Base-by-base conservation (phyloP, 2,888 invertebrate genomes). In the Aphidius colemani region DNA sequence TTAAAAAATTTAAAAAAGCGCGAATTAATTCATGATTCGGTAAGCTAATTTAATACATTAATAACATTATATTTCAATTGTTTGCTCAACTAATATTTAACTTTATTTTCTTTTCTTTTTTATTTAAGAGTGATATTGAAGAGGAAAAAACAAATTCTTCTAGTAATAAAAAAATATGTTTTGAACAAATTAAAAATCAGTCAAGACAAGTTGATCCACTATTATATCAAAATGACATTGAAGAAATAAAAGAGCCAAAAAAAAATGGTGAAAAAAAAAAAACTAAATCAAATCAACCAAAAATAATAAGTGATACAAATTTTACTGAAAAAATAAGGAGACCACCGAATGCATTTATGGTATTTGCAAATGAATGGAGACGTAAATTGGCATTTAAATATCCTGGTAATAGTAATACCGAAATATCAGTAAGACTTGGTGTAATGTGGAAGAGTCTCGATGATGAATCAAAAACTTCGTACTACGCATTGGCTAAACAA, bases 321-420 rank as follows among this genome's bases (percentile, higher is more conserved):
- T 13, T 53, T 10, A 61, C 63, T 49, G 72, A 69, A 55, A 82
- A 81, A 72, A 81, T 83, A 61, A 81, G 81, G 8, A 77, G 84
- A 59, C 85, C 85, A 7, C 83, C 83, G 1, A 85, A 84, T 74
- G 85, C 85, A 5, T 86, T 85, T 72, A 85, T 85, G 85, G 81
- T 85, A 59, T 86, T 85, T 73, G 84, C 85, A 2, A 84, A 83
- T 68, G 83, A 85, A 69, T 84, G 84, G 84, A 78, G 85, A 46
- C 78, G 81, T 61, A 83, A 83, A 71, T 70, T 85, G 53, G 82
- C 84, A 6, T 70, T 74, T 6, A 80, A 85, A 73, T 74, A 84
- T 75, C 84, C 83, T 63, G 72, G 82, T 81, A 72, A 85, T 69
- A 84, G 77, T 67, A 85, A 84, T 72, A 85, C 85, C 71, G 82